A percentile compares a stretch with the other conserved stretches of the same genome.
Evolutionary conservation across 1,140 invertebrate genomes (phyloP).

Genomic region (Homalodisca vitripennis): DNA sequence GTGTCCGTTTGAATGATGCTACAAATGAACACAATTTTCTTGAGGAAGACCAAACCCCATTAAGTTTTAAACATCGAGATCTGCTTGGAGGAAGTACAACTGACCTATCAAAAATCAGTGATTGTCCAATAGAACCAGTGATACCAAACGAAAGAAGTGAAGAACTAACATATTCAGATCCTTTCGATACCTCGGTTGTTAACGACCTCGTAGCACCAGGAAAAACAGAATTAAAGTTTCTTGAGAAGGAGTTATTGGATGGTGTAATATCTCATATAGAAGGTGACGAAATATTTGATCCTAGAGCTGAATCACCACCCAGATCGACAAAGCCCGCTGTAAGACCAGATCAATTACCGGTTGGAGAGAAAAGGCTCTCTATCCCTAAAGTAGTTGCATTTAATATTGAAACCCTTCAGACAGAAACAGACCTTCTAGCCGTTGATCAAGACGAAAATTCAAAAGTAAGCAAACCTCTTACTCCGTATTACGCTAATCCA

Average conservation of each 20-base stretch:
- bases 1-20: constrained; percentile 13
- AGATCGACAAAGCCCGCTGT: constrained; percentile 7
- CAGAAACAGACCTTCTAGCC: constrained; percentile 57
- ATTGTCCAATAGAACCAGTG: constrained; percentile 64
- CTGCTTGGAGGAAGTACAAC: constrained; percentile 62
- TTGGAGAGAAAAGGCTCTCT: constrained; percentile 36
- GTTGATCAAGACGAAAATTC: constrained; percentile 57
- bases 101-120: constrained; percentile 67
- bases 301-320: constrained; percentile 53
- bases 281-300: constrained; percentile 69
- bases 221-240: constrained; percentile 71
- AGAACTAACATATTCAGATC: constrained; percentile 65
- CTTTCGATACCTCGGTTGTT: constrained; percentile 80
- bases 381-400: constrained; percentile 67
- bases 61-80: constrained; percentile 39
- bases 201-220: constrained; percentile 67
- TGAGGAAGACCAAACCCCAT: constrained; percentile 32
- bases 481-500: constrained; percentile 58
- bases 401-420: constrained; percentile 56
- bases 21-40: constrained; percentile 31
- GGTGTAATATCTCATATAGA: constrained; percentile 43
- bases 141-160: constrained; percentile 52
- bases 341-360: constrained; percentile 38
- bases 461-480: constrained; percentile 65
- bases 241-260: constrained; percentile 73